Evolutionary conservation across 2,888 invertebrate species (phyloP).

Genomic region (Callyntrura guangdongensis): DNA sequence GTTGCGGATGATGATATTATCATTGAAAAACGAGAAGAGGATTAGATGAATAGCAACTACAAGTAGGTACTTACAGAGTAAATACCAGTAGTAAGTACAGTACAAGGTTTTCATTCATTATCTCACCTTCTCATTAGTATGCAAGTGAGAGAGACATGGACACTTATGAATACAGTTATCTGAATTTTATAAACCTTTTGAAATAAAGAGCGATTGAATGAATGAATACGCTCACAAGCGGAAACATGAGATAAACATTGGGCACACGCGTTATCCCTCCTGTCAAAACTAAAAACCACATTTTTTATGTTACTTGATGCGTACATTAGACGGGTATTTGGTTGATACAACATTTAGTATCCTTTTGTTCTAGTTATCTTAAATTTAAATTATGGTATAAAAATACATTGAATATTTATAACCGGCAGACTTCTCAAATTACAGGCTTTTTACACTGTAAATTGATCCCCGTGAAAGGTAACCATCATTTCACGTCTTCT

Average conservation of each 20-base stretch:
- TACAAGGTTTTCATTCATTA: conserved; percentile 22
- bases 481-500: no score
- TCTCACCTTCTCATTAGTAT: conserved; percentile 77
- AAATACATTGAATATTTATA: no score
- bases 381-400: conserved; percentile 37
- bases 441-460: conserved; percentile 56
- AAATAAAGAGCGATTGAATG: background rate
- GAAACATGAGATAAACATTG: conserved; percentile 77
- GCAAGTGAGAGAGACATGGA: conserved; percentile 60
- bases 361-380: conserved; percentile 62
- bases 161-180: conserved; percentile 7
- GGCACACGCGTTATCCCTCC: conserved; percentile 72
- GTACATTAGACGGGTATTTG: no score
- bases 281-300: conserved; percentile 76
- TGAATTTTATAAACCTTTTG: conserved; percentile 46
- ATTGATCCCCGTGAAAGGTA: no score
- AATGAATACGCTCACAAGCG: background rate
- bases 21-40: conserved; percentile 6
- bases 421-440: conserved; percentile 53
- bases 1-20: conserved; percentile 27
- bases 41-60: background rate
- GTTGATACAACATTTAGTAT: conserved; percentile 22
- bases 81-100: no score
- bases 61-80: no score
- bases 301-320: conserved; percentile 49